A percentile compares a stretch with the other conserved stretches of the same genome.
phyloP scores from a whole-genome alignment of 2,888 invertebrate genomes.

The Eilema depressum region DNA sequence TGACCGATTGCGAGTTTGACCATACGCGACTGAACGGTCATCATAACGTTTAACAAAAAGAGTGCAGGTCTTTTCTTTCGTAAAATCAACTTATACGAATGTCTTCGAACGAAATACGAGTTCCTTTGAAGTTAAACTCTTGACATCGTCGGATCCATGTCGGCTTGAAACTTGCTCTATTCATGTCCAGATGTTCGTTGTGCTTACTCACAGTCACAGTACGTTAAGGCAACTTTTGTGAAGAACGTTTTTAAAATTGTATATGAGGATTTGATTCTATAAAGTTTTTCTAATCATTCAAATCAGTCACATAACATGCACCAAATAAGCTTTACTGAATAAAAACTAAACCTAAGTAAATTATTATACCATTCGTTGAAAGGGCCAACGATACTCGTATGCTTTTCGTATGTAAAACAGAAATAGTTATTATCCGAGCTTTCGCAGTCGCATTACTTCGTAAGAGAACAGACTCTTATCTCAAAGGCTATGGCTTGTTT shows the following conservation, averaged over 20 bases:
- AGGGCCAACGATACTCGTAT: slow-evolving; percentile 41
- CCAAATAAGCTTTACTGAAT: slow-evolving; percentile 15
- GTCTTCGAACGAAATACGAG: slow-evolving; percentile 44
- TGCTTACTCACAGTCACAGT: slow-evolving; percentile 36
- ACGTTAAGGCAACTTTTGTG: slow-evolving; percentile 20
- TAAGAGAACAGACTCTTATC: slow-evolving; percentile 72
- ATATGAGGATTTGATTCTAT: not conserved
- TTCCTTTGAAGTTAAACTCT: slow-evolving; percentile 61
- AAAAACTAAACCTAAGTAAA: slow-evolving; percentile 33
- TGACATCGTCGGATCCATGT: slow-evolving; percentile 58
- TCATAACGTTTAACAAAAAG: slow-evolving; percentile 13
- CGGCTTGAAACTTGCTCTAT: slow-evolving; percentile 63
- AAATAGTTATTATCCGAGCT: slow-evolving; percentile 60
- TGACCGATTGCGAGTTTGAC: too few relatives aligned
- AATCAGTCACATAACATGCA: not conserved
- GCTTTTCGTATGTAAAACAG: slow-evolving; percentile 54
- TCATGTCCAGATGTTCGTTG: slow-evolving; percentile 55
- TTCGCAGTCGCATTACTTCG: slow-evolving; percentile 67
- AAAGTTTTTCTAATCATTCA: slow-evolving; percentile 23
- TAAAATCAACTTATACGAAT: slow-evolving; percentile 37
- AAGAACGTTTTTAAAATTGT: not conserved
- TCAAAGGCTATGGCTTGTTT: slow-evolving; percentile 79
- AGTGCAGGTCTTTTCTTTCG: slow-evolving; percentile 22
- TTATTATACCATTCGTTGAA: slow-evolving; percentile 38
- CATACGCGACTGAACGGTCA: too few relatives aligned